Evolutionary conservation across 2,797 vertebrate genomes (phyloP).

Genomic region (Acrossocheilus wenchowensis): DNA sequence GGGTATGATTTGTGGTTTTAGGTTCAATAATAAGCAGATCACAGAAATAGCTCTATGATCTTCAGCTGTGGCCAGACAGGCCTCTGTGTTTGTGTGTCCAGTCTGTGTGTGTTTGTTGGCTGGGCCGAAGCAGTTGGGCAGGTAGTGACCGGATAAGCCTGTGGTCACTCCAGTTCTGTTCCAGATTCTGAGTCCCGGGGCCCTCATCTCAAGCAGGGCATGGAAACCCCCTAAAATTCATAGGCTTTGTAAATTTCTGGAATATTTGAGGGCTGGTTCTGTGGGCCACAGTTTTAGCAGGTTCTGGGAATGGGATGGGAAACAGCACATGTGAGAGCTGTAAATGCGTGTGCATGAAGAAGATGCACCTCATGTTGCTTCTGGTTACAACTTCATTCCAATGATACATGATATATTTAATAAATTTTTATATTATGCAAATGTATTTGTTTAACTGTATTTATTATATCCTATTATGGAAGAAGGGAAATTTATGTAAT

Average conservation of each 20-base stretch:
- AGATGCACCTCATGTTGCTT: neutral
- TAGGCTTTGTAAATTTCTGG: conserved; percentile 46
- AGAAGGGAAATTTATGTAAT: too few relatives aligned
- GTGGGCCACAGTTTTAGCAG: conserved; percentile 27
- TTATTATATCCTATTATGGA: too few relatives aligned
- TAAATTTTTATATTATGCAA: neutral
- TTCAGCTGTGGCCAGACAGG: conserved; percentile 14
- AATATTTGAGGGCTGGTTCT: conserved; percentile 57
- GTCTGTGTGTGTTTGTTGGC: conserved; percentile 41
- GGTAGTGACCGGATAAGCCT: conserved; percentile 31
- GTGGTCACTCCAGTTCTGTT: conserved; percentile 17
- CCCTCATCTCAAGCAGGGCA: conserved; percentile 1
- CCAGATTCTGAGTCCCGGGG: neutral
- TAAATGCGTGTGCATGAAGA: conserved; percentile 15
- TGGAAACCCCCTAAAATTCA: conserved; percentile 36
- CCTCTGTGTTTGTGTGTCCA: conserved; percentile 37
- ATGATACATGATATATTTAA: neutral
- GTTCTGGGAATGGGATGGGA: conserved; percentile 22
- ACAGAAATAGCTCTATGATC: conserved; percentile 29
- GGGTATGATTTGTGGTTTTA: conserved; percentile 23
- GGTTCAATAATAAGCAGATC: conserved; percentile 27
- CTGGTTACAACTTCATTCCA: neutral
- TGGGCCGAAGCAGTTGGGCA: conserved; percentile 16
- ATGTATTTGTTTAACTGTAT: too few relatives aligned
- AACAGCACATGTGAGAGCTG: neutral